Base-by-base conservation (phyloP, 2,797 vertebrate genomes). In the Labroides dimidiatus region DNA sequence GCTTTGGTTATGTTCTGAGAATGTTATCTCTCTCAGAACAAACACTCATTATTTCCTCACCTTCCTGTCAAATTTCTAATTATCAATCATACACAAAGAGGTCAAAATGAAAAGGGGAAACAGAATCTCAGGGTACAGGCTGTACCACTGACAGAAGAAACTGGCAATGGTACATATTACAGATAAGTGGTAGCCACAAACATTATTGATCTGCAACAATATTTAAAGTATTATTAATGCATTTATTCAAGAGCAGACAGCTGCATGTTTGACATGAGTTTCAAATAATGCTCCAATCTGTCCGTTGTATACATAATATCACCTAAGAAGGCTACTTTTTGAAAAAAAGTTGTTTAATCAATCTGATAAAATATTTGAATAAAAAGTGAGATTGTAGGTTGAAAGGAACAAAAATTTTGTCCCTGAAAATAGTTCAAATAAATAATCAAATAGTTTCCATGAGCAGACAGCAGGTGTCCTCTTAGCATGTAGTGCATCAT, bases 41-140 rank as follows among this genome's bases (percentile, higher is more conserved):
- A 92, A 92, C 77, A 91, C 57, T 43, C 47, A 65, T 75, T 62
- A 67, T 82, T 84, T 87, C 66, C 63, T 65, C 64, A n/a, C 61
- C 70, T 54, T 43, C 66, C 77, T 72, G 75, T 86, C 64, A 84
- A 88, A 91, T 89, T 75, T 87, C 89, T 86, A 87, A 89, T 89
- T 87, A 89, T 81, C 71, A 4, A 64, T 86, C 65, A 75, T 58
- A 77, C 58, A 58, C 72, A 73, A 45, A 45, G 67, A 81, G 68
- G 65, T 78, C 54, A 68, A 78, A 87, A 77, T 77, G 39, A 81
- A 85, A 89, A 75, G 54, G 61, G 81, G 81, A 90, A 36, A 75
- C 53, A 66, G 58, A 65, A 69, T 74, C 53, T 77, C 37, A 63
- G 24, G 69, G 61, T 36, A 81, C 30, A 51, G 70, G 47, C 30